phyloP scores from a whole-genome alignment of 2,888 invertebrate species.

The Zele albiditarsus region DNA sequence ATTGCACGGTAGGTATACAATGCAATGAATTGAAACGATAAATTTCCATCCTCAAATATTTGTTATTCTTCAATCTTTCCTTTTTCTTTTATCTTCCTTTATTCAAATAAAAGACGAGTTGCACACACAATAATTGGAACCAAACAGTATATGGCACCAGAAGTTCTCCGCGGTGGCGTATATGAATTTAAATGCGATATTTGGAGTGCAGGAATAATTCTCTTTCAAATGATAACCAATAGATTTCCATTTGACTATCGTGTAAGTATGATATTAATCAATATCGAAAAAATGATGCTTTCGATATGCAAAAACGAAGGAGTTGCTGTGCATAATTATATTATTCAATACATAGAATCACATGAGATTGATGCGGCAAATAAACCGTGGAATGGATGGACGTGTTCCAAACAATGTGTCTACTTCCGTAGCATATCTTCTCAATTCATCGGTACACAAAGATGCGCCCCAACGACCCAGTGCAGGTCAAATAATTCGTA shows the following conservation, averaged over 20 bases:
- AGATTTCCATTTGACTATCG: conserved; percentile 61
- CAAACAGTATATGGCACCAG: conserved; percentile 86
- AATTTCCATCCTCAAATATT: neutral
- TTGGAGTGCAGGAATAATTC: conserved; percentile 89
- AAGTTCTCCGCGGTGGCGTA: conserved; percentile 84
- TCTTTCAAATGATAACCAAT: conserved; percentile 80
- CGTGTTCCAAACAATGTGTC: conserved; percentile 45
- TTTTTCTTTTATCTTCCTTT: neutral
- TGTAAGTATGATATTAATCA: conserved; percentile 47
- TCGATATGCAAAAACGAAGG: neutral
- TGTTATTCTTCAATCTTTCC: conserved; percentile 1
- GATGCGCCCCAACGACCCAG: conserved; percentile 58
- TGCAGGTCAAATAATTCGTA: conserved; percentile 60
- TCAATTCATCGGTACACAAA: conserved; percentile 65
- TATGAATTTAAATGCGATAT: conserved; percentile 89
- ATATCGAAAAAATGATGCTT: neutral
- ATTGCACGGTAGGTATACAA: conserved; percentile 56
- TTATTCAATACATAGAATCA: conserved; percentile 35
- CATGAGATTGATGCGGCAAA: conserved; percentile 45
- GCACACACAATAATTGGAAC: conserved; percentile 57
- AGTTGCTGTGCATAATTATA: neutral
- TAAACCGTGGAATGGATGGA: conserved; percentile 36
- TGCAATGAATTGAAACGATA: neutral
- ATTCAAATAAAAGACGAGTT: conserved; percentile 23
- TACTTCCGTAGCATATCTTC: conserved; percentile 53